Evolutionary conservation across 2,888 invertebrate species (phyloP).

Genomic region (Scrobipalpa atriplicella): DNA sequence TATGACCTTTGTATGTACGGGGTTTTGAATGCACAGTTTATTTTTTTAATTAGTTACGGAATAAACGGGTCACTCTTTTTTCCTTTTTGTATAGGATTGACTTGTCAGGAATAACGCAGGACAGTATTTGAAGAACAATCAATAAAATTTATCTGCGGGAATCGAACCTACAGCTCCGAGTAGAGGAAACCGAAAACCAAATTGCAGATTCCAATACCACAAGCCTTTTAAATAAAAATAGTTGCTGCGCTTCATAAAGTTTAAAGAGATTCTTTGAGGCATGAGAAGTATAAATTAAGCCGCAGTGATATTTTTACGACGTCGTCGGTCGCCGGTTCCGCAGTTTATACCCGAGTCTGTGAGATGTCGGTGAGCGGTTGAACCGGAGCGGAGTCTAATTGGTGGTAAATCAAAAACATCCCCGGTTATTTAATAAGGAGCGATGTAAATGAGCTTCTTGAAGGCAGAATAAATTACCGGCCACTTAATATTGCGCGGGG

Average conservation of each 20-base stretch:
- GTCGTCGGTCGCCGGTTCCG: not conserved
- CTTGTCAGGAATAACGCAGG: too few relatives aligned
- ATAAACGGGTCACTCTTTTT: too few relatives aligned
- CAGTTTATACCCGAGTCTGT: not conserved
- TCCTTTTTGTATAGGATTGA: too few relatives aligned
- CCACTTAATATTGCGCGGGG: slow-evolving; percentile 43
- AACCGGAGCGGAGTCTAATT: slow-evolving; percentile 12
- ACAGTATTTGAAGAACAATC: too few relatives aligned
- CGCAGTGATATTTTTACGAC: not conserved
- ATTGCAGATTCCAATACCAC: too few relatives aligned
- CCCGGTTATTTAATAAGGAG: slow-evolving; percentile 17
- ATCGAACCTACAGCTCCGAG: too few relatives aligned
- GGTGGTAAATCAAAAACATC: slow-evolving; percentile 22
- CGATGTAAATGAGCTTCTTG: slow-evolving; percentile 21
- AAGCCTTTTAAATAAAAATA: too few relatives aligned
- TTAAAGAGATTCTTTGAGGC: not conserved
- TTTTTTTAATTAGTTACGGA: too few relatives aligned
- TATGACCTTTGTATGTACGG: slow-evolving; percentile 5
- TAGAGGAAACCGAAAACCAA: too few relatives aligned
- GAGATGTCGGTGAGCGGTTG: not conserved
- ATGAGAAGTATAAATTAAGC: not conserved
- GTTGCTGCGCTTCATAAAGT: too few relatives aligned
- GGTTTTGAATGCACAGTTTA: not conserved
- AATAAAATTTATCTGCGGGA: too few relatives aligned
- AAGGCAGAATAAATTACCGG: slow-evolving; percentile 57